Conservation (phyloP, 1,140 invertebrate species). For the Polyergus mexicanus region DNA sequence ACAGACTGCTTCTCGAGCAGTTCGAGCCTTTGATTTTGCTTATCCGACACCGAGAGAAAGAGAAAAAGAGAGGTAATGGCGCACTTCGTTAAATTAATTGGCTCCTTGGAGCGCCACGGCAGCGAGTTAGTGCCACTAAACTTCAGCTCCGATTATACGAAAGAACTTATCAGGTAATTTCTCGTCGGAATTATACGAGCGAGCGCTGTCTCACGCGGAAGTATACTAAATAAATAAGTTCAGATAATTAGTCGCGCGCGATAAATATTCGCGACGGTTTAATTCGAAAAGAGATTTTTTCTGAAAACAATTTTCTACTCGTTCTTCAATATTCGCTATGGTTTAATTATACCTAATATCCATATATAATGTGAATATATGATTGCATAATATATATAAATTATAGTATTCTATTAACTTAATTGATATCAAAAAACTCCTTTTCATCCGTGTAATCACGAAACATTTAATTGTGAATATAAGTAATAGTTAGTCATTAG, state of each 20-base stretch:
- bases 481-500: constrained; percentile 54
- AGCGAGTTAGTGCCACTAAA: constrained; percentile 75
- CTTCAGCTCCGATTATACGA: constrained; percentile 72
- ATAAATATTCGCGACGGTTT: constrained; percentile 2
- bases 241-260: constrained; percentile 9
- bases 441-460: neutral
- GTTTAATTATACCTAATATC: neutral
- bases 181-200: constrained; percentile 39
- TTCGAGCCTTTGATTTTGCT: constrained; percentile 74
- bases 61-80: constrained; percentile 73
- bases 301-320: neutral
- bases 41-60: constrained; percentile 73
- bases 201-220: constrained; percentile 31
- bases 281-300: neutral
- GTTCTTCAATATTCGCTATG: neutral
- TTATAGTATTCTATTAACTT: neutral
- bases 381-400: neutral
- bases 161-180: constrained; percentile 58
- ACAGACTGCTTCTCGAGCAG: constrained; percentile 65
- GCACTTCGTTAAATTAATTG: constrained; percentile 80
- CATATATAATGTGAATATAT: neutral
- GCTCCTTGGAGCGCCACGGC: constrained; percentile 70
- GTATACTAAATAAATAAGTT: constrained; percentile 56
- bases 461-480: neutral
- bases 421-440: neutral